Base-by-base conservation (phyloP, 2,797 vertebrate species). In the Amazona ochrocephala region DNA sequence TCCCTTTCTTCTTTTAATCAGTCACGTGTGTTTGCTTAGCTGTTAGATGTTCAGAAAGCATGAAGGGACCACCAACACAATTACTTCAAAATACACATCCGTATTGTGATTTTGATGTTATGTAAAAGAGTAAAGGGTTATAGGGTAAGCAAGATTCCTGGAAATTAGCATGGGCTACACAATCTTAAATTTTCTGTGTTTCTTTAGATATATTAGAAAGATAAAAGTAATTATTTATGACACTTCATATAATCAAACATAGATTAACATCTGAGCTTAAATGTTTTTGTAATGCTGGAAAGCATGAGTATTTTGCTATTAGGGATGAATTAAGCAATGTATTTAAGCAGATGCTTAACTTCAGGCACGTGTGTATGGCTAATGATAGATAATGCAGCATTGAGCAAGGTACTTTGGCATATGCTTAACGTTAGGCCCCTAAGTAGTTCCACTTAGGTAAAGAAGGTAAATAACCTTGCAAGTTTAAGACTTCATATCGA, bases 1-100 rank as follows among this genome's bases (percentile, higher is more conserved):
- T 97, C 97, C 81, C 97, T 98, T 98, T 98, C 97, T 98, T 98
- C 98, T 98, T 98, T 96, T 98, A 98, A 98, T 97, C 97, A 97
- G 97, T 98, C 97, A 98, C 88, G 94, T 98, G 98, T 97, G 96
- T 97, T 98, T 98, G 97, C 97, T 98, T 97, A 97, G 97, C 97
- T 97, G 97, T 97, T 98, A 96, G 97, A 97, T 96, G 95, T 97
- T 98, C 94, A 91, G 97, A 98, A 95, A 94, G 95, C 96, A 97
- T 81, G 96, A 93, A 97, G 96, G 95, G 98, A 97, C 98, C 98
- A 98, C 98, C 98, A 98, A 97, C 97, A 97, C 96, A 97, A 98
- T 91, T 90, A 95, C 94, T 97, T 97, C 96, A 96, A 94, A 96
- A 93, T 96, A 82, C 81, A 90, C 80, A 90, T 96, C 87, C 37